phyloP scores from a whole-genome alignment of 37 sponge, comb jelly and placozoan species.

The Beroe forskalii region DNA sequence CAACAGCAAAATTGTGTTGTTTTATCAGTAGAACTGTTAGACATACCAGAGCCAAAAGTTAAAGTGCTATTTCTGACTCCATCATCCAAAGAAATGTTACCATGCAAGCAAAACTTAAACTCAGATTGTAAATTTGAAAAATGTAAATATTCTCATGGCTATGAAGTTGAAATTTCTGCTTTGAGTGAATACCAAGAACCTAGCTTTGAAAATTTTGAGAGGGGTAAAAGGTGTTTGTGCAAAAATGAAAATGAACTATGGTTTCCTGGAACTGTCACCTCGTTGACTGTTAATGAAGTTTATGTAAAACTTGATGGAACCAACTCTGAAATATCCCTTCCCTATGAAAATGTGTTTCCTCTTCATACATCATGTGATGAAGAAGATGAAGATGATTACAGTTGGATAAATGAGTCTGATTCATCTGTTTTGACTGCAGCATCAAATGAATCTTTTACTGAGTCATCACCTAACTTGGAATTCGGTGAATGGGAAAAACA shows the following conservation, averaged over 20 bases:
- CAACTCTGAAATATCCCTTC: background rate
- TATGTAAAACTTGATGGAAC: conserved; percentile 26
- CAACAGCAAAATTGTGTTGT: conserved; percentile 61
- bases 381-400: background rate
- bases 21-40: background rate
- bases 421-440: no score
- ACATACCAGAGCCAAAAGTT: background rate
- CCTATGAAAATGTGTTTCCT: conserved; percentile 34
- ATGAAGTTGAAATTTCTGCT: background rate
- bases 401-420: background rate
- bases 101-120: conserved; percentile 36
- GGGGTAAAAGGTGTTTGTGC: conserved; percentile 35
- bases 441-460: no score
- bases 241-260: conserved; percentile 39
- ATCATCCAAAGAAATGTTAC: conserved; percentile 44
- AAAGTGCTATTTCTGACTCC: conserved; percentile 51
- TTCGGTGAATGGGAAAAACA: conserved; percentile 53
- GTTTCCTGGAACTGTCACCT: conserved; percentile 46
- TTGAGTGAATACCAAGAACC: conserved; percentile 24
- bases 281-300: background rate
- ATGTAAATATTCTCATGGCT: conserved; percentile 33
- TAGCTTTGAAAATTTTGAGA: conserved; percentile 19
- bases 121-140: conserved; percentile 12
- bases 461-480: background rate
- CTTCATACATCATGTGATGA: background rate